Evolutionary conservation across 1,140 invertebrate species (phyloP).

Genomic region (Drosophila paulistorum): DNA sequence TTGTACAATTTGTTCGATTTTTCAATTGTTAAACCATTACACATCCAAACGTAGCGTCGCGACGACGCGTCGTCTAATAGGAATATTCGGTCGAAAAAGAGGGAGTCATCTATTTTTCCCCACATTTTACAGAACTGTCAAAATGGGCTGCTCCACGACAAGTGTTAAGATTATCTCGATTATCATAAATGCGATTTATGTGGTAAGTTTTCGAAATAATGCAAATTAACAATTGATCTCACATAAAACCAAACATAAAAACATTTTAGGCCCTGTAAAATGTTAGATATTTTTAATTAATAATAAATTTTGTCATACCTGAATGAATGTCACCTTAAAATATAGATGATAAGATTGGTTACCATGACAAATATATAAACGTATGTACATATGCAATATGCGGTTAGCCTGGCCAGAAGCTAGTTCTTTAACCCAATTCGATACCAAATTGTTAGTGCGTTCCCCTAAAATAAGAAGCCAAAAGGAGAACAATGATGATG

Average conservation of each 20-base stretch:
- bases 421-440: constrained; percentile 45
- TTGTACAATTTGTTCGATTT: too few relatives aligned
- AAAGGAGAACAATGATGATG: constrained; percentile 47
- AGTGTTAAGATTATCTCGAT: constrained; percentile 71
- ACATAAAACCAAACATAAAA: background rate
- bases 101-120: background rate
- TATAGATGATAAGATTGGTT: constrained; percentile 27
- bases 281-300: constrained; percentile 44
- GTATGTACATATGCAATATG: constrained; percentile 17
- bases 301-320: constrained; percentile 58
- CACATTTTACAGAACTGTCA: constrained; percentile 40
- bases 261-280: background rate
- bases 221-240: constrained; percentile 16
- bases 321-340: background rate
- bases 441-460: constrained; percentile 6
- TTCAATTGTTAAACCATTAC: too few relatives aligned
- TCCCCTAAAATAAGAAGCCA: background rate
- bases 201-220: constrained; percentile 59
- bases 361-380: constrained; percentile 44
- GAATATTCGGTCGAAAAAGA: too few relatives aligned
- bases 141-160: constrained; percentile 75
- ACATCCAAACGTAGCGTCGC: too few relatives aligned
- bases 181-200: constrained; percentile 69
- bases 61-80: too few relatives aligned
- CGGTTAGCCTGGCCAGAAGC: constrained; percentile 22